These are phyloP conservation scores for Echinarachnius parma DNA, from an alignment of 53 echinoderm and acorn worm genomes.

Conservation along the genomic window DNA sequence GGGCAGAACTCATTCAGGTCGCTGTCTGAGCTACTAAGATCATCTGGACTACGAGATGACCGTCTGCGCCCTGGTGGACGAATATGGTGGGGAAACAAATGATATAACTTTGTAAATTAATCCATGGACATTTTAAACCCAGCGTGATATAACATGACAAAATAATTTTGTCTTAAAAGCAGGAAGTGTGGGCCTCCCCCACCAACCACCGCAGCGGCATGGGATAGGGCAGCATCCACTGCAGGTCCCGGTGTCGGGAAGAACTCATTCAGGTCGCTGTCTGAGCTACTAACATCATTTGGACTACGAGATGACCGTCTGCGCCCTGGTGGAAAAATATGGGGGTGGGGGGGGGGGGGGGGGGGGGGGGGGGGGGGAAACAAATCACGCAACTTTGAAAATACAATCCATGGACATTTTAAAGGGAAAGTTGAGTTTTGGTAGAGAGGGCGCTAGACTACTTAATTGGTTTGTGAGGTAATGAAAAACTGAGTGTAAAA, in stretches of 20 bases:
- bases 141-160: no score
- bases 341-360: not conserved
- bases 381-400: no score
- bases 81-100: conserved; percentile 24
- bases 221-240: conserved; percentile 76
- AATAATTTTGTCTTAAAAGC: no score
- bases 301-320: conserved; percentile 9
- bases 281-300: conserved; percentile 41
- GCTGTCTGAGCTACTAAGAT: conserved; percentile 56
- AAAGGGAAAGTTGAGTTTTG: no score
- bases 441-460: no score
- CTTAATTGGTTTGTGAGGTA: no score
- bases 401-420: no score
- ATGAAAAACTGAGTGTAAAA: no score
- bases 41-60: conserved; percentile 18
- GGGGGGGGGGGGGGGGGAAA: not conserved
- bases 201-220: conserved; percentile 53
- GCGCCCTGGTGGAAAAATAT: conserved; percentile 5
- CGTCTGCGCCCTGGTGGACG: conserved; percentile 18
- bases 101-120: no score
- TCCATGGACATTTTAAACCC: no score
- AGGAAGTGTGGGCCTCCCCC: no score
- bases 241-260: conserved; percentile 75
- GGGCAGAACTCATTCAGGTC: conserved; percentile 90
- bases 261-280: conserved; percentile 89